phyloP scores from a whole-genome alignment of 1,140 invertebrate genomes.

The Saccostrea glomerata region DNA sequence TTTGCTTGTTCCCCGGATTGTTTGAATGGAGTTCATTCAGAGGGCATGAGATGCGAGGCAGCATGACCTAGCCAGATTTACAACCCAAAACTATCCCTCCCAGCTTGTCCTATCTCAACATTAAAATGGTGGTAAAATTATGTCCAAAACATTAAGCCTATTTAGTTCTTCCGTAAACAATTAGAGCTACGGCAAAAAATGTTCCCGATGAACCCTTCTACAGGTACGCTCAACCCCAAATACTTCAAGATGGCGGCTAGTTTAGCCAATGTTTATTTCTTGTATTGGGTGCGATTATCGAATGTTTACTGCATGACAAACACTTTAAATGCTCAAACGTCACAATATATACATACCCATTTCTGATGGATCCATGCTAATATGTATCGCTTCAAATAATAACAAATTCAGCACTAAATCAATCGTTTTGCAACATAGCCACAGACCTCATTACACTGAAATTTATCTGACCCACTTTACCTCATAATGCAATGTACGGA shows the following conservation, averaged over 20 bases:
- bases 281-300: conserved; percentile 7
- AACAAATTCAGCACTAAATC: conserved; percentile 46
- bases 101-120: neutral
- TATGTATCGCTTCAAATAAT: neutral
- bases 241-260: conserved; percentile 59
- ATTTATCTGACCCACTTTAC: conserved; percentile 52
- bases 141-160: neutral
- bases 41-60: neutral
- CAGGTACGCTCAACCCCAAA: conserved; percentile 54
- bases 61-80: neutral
- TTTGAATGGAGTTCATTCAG: conserved; percentile 16
- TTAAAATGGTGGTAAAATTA: neutral
- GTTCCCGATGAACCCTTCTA: conserved; percentile 47
- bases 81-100: neutral
- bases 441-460: conserved; percentile 43
- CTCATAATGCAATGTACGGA: conserved; percentile 1
- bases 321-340: neutral
- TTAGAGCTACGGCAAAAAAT: conserved; percentile 32
- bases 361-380: conserved; percentile 62
- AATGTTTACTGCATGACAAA: neutral
- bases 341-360: conserved; percentile 59
- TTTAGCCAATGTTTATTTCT: conserved; percentile 21
- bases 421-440: conserved; percentile 37
- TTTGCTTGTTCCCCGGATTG: neutral
- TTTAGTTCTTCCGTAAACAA: conserved; percentile 29